phyloP scores from a whole-genome alignment of 2,888 invertebrate species.

The Diarsia rubi region DNA sequence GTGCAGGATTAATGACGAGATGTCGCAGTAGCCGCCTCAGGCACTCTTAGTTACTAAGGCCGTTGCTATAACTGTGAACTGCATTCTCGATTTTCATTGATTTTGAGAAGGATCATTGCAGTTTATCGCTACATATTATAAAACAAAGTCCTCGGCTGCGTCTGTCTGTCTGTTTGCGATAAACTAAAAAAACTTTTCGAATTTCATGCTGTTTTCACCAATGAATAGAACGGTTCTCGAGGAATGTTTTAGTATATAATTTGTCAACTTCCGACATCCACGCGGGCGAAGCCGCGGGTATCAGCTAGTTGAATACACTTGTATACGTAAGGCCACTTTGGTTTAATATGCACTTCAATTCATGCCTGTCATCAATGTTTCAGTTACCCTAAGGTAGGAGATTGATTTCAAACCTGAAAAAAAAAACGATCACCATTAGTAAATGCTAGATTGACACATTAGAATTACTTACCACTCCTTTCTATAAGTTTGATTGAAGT shows the following conservation, averaged over 20 bases:
- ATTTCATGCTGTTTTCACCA: too few relatives aligned
- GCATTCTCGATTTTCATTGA: constrained; percentile 24
- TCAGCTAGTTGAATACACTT: background rate
- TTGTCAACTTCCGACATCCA: too few relatives aligned
- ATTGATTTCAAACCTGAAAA: background rate
- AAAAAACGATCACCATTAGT: background rate
- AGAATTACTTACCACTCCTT: background rate
- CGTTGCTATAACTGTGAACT: constrained; percentile 31
- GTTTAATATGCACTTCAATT: background rate
- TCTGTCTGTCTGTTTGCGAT: too few relatives aligned
- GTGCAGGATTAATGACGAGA: constrained; percentile 64
- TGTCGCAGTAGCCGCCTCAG: constrained; percentile 60
- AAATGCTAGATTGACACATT: background rate
- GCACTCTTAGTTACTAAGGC: constrained; percentile 32
- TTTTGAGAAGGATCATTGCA: constrained; percentile 3
- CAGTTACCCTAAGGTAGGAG: background rate
- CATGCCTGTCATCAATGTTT: background rate
- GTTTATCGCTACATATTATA: background rate
- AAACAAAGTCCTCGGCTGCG: too few relatives aligned
- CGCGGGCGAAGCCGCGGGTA: too few relatives aligned
- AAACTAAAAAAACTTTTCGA: too few relatives aligned
- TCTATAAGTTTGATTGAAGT: background rate
- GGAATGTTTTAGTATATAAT: too few relatives aligned
- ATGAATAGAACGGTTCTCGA: too few relatives aligned
- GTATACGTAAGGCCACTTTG: background rate